Percentiles rank a stretch among this genome's conserved stretches.
Evolutionary conservation across 2,113 vertebrate genomes (phyloP).

Genomic region (Colaptes auratus): DNA sequence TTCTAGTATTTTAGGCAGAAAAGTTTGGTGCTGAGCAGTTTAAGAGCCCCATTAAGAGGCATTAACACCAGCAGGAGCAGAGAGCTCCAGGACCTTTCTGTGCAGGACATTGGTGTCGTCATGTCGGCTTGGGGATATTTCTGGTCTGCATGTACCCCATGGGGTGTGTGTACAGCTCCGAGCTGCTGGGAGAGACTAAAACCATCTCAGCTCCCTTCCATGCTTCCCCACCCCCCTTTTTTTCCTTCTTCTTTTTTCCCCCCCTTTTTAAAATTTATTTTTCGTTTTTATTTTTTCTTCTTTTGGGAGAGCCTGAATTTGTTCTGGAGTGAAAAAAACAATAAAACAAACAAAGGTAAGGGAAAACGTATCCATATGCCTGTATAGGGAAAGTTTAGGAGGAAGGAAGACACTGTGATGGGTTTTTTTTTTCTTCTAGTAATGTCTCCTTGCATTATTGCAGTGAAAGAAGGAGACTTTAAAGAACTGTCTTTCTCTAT

Average conservation of each 20-base stretch:
- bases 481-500: slow-evolving; percentile 26
- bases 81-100: background rate
- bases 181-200: background rate
- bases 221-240: background rate
- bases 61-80: background rate
- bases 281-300: too few relatives aligned
- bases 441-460: background rate
- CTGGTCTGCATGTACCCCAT: background rate
- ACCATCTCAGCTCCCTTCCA: background rate
- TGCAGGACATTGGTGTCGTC: fast-evolving
- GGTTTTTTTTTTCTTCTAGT: background rate
- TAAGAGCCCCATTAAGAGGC: background rate
- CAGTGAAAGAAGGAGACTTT: background rate
- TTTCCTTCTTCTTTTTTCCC: too few relatives aligned
- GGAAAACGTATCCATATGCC: background rate
- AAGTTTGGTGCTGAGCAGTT: background rate
- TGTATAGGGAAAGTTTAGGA: background rate
- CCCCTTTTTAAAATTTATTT: too few relatives aligned
- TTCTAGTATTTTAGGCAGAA: background rate
- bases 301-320: background rate
- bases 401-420: background rate
- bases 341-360: background rate
- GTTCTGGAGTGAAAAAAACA: background rate
- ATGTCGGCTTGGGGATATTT: fast-evolving
- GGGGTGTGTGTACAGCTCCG: background rate